A percentile compares a stretch with the other conserved stretches of the same genome.
Conservation (phyloP, 1,140 invertebrate genomes). For the Asobara japonica region DNA sequence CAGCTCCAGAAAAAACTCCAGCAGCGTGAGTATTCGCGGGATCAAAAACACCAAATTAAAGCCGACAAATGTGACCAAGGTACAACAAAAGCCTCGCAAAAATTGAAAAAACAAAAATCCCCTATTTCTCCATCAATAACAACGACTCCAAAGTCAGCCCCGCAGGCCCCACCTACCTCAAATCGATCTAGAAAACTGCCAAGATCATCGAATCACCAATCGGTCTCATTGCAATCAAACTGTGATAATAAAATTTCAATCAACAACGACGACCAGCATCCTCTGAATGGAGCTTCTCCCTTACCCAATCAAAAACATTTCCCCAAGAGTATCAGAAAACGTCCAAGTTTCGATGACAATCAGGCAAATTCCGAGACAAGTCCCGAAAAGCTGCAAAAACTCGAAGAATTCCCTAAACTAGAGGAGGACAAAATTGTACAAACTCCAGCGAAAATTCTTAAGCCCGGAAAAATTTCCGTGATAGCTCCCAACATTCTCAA, state of each 20-base stretch:
- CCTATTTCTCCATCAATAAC: background rate
- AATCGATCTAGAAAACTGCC: slow-evolving; percentile 46
- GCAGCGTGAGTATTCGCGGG: slow-evolving; percentile 76
- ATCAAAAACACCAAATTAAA: slow-evolving; percentile 70
- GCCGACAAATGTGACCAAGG: slow-evolving; percentile 42
- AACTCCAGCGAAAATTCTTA: slow-evolving; percentile 40
- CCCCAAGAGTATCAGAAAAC: slow-evolving; percentile 58
- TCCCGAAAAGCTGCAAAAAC: slow-evolving; percentile 61
- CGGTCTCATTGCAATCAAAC: slow-evolving; percentile 59
- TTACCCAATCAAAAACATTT: slow-evolving; percentile 22
- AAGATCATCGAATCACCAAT: slow-evolving; percentile 49
- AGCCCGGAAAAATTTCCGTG: slow-evolving; percentile 49
- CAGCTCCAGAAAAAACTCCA: slow-evolving; percentile 76
- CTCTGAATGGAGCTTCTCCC: slow-evolving; percentile 42
- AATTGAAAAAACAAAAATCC: background rate
- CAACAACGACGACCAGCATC: slow-evolving; percentile 47
- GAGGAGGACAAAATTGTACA: slow-evolving; percentile 43
- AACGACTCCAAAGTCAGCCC: slow-evolving; percentile 24
- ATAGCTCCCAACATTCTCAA: slow-evolving; percentile 49
- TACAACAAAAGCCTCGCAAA: slow-evolving; percentile 56
- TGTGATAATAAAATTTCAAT: slow-evolving; percentile 62
- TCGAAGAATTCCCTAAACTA: slow-evolving; percentile 36
- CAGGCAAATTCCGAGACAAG: slow-evolving; percentile 51
- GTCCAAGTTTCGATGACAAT: slow-evolving; percentile 47
- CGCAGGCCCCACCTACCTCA: slow-evolving; percentile 23